Percentiles rank a stretch among this genome's conserved stretches.
These are phyloP conservation scores for Acromyrmex echinatior DNA, from an alignment of 1,140 invertebrate genomes.

Conservation along the genomic window DNA sequence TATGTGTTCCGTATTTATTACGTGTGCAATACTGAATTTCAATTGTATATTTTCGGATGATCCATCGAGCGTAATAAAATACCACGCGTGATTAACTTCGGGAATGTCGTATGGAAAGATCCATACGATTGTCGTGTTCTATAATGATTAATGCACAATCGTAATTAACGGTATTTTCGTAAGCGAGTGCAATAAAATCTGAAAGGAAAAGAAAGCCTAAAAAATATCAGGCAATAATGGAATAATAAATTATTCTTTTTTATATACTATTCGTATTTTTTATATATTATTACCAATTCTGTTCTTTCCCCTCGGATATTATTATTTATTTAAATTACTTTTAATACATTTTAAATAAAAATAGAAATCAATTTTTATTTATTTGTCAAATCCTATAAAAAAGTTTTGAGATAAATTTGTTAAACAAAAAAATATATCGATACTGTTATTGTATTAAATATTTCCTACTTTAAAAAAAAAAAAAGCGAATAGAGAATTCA, in stretches of 20 bases:
- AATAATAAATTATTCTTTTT: neutral
- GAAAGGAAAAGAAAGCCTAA: neutral
- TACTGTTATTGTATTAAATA: neutral
- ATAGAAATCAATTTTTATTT: neutral
- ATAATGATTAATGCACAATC: conserved; percentile 10
- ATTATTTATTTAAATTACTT: neutral
- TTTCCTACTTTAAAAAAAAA: neutral
- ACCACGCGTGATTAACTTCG: conserved; percentile 11
- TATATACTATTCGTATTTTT: neutral
- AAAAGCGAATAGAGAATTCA: neutral
- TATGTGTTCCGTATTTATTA: neutral
- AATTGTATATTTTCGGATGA: conserved; percentile 30
- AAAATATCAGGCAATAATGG: neutral
- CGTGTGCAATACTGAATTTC: conserved; percentile 16
- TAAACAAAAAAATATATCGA: neutral
- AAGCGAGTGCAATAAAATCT: neutral
- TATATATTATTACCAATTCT: neutral
- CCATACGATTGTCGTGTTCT: neutral
- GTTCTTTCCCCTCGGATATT: neutral
- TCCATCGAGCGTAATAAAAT: neutral
- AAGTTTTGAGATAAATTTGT: neutral
- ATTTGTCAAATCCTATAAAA: neutral
- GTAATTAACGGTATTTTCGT: neutral
- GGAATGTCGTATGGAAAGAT: neutral
- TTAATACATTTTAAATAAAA: neutral